Evolutionary conservation across 2,113 vertebrate species (phyloP), one percentile per base, ranked within the genome.

Genomic region (Sialia sialis): DNA sequence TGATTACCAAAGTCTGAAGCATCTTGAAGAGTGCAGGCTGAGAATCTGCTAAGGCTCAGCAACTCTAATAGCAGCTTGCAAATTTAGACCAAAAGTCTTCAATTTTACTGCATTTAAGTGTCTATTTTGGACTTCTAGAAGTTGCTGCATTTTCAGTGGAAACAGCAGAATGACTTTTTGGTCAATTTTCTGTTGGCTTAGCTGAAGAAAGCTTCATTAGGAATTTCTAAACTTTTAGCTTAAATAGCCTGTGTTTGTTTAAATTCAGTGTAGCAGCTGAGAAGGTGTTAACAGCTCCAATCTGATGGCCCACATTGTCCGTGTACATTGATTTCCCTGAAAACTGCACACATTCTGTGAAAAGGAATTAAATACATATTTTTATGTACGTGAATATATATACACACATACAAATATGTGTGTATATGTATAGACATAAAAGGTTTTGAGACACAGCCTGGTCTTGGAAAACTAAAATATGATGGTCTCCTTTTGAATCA

Each of bases 11-110:
- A 66, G 10, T 48, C 68, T 64, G 51, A 74, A 73, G n/a, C 49
- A 48, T 72, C 58, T 38, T 23, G 22, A 39, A 22, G 48, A 27
- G 49, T 20, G 20, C 25, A 39, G 39, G 25, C 88, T 63, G 16
- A 58, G 46, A 83, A 44, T 21, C 48, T 87, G 26, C 30, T 63
- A 14, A 44, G 68, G 27, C 10, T 25, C 5, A 66, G 49, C 41
- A 22, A 0, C n/a, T 63, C n/a, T 30, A 15, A 60, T 2, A 13
- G 39, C 9, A 30, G 46, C 67, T 69, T 0, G 2, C 17, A 25
- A 22, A 26, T 38, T 30, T 23, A 62, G 20, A 32, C 51, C 16
- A 51, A 38, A 81, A 44, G 5, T 68, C 64, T 69, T 88, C 19
- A 3, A 1, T 94, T 89, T 84, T 54, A 39, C 38, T 78, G 26